These are phyloP conservation scores for Anagyrus pseudococci DNA, from an alignment of 2,888 invertebrate genomes.

Conservation along the genomic window DNA sequence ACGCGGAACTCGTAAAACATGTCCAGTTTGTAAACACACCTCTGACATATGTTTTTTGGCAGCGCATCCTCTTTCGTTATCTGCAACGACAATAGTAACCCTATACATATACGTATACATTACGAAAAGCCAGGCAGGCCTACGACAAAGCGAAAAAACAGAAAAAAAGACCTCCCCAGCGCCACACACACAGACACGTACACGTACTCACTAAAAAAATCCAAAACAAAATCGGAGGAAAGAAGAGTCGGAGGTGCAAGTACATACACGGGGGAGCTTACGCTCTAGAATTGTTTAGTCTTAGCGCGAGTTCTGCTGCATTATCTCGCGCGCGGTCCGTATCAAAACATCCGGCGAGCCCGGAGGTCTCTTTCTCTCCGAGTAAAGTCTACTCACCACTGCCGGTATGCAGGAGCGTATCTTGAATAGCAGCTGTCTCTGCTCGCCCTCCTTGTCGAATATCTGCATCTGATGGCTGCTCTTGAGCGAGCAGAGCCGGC, in stretches of 20 bases:
- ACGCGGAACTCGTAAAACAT: constrained; percentile 75
- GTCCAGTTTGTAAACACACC: constrained; percentile 71
- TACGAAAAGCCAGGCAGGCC: no score
- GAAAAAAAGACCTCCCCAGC: neutral
- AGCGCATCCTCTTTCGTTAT: constrained; percentile 76
- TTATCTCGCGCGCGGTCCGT: neutral
- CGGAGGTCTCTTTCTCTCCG: neutral
- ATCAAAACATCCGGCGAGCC: constrained; percentile 32
- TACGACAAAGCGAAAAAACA: neutral
- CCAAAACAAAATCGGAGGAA: no score
- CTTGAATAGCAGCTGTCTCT: constrained; percentile 74
- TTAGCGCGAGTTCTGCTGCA: no score
- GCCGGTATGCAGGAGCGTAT: constrained; percentile 73
- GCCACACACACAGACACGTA: no score
- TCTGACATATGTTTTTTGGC: constrained; percentile 76
- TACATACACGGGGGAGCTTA: no score
- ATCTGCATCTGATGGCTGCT: constrained; percentile 74
- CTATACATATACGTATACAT: no score
- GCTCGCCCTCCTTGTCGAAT: constrained; percentile 76
- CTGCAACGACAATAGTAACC: constrained; percentile 57
- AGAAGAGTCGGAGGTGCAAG: no score
- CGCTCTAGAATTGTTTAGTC: no score
- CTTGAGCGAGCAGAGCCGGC: constrained; percentile 74
- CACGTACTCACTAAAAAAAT: no score
- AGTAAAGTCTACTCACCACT: constrained; percentile 66